These are phyloP conservation scores for Campylomormyrus tamandua DNA, from an alignment of 2,113 vertebrate genomes.

Conservation along the genomic window DNA sequence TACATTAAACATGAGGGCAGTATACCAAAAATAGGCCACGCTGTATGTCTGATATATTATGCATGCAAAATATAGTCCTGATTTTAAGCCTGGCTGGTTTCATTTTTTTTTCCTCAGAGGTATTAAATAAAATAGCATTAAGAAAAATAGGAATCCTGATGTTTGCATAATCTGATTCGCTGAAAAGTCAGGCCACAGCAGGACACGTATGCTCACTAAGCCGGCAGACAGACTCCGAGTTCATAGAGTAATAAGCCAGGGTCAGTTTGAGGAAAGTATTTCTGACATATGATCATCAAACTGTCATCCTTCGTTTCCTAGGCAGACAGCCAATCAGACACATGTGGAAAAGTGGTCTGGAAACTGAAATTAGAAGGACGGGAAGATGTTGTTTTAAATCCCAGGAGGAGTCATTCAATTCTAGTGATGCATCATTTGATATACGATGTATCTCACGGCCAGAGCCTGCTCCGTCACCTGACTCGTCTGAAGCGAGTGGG, in stretches of 20 bases:
- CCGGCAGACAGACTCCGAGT: not conserved
- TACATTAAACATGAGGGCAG: slow-evolving; percentile 9
- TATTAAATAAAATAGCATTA: slow-evolving; percentile 9
- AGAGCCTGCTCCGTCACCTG: not conserved
- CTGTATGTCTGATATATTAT: slow-evolving; percentile 1
- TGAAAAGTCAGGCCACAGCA: not conserved
- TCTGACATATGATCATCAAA: not conserved
- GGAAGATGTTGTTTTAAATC: not conserved
- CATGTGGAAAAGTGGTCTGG: not conserved
- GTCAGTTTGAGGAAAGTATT: not conserved
- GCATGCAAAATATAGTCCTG: not conserved
- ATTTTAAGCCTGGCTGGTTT: not conserved
- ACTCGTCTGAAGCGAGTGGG: not conserved
- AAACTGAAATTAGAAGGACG: not conserved
- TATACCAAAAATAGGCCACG: not conserved
- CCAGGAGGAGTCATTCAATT: not conserved
- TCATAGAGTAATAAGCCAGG: not conserved
- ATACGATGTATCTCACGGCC: not conserved
- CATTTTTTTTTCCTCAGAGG: not conserved
- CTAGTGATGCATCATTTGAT: not conserved
- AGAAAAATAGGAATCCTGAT: slow-evolving; percentile 6
- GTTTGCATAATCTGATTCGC: not conserved
- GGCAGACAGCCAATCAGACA: not conserved
- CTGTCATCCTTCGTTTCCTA: not conserved
- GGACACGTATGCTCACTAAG: not conserved